Evolutionary conservation across 1,140 invertebrate genomes (phyloP).

Genomic region (Aphaenogaster floridana): DNA sequence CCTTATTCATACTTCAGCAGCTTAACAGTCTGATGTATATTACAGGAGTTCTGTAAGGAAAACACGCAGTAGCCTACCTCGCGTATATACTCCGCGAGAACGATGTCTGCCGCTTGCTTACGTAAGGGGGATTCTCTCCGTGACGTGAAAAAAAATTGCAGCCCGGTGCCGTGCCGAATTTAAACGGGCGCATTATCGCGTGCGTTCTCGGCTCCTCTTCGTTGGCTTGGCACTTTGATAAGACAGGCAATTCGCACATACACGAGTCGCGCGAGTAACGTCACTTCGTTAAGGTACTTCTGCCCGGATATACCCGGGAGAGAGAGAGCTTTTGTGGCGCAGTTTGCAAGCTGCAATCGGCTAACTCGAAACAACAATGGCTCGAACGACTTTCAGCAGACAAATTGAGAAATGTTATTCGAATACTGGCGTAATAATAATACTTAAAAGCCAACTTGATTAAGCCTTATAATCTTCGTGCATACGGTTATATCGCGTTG

Average conservation of each 20-base stretch:
- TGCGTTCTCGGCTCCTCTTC: constrained; percentile 15
- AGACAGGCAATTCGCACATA: constrained; percentile 36
- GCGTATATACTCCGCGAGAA: constrained; percentile 2
- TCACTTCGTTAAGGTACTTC: constrained; percentile 37
- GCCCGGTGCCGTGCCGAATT: constrained; percentile 19
- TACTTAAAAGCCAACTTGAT: constrained; percentile 18
- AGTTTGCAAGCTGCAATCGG: constrained; percentile 33
- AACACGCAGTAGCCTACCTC: constrained; percentile 8
- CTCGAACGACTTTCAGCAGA: not conserved
- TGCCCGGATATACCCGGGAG: not conserved
- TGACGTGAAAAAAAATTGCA: constrained; percentile 39
- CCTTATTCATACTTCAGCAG: constrained; percentile 46
- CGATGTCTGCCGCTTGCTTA: constrained; percentile 11
- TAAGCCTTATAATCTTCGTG: not conserved
- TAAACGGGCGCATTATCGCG: constrained; percentile 28
- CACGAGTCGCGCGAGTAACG: not conserved
- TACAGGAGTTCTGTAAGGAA: constrained; percentile 9
- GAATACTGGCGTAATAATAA: constrained; percentile 29
- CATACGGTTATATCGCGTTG: not conserved
- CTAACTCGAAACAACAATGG: constrained; percentile 26
- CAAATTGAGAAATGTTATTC: constrained; percentile 33
- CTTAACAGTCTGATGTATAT: constrained; percentile 27
- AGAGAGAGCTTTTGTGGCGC: constrained; percentile 3
- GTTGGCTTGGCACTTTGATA: constrained; percentile 18
- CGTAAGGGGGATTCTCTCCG: constrained; percentile 14